These are phyloP conservation scores for Drosophila elegans DNA, from an alignment of 1,140 invertebrate species.

Conservation along the genomic window DNA sequence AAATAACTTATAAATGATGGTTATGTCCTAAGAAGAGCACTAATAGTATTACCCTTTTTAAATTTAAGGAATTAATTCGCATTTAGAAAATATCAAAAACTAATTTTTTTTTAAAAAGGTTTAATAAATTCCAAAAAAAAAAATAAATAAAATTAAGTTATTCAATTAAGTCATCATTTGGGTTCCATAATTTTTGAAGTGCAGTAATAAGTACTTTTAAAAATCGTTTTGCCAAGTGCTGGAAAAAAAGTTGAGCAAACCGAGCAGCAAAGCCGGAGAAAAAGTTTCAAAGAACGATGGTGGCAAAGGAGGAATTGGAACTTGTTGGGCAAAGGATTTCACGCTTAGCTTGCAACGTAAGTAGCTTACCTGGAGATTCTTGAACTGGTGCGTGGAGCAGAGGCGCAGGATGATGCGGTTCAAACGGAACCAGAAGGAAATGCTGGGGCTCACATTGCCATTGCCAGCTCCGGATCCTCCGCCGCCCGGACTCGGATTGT, in stretches of 20 bases:
- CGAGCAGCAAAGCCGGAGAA: constrained; percentile 33
- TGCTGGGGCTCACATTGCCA: constrained; percentile 69
- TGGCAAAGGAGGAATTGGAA: constrained; percentile 12
- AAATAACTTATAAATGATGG: too few relatives aligned
- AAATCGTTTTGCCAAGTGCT: constrained; percentile 10
- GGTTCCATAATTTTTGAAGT: too few relatives aligned
- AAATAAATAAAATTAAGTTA: too few relatives aligned
- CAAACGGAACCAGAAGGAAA: constrained; percentile 84
- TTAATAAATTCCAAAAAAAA: too few relatives aligned
- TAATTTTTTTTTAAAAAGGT: too few relatives aligned
- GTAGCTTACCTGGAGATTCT: constrained; percentile 88
- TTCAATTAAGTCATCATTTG: too few relatives aligned
- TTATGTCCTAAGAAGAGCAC: too few relatives aligned
- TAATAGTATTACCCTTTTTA: too few relatives aligned
- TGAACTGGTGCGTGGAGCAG: constrained; percentile 89
- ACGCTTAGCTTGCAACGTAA: constrained; percentile 51
- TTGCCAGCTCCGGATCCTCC: constrained; percentile 50
- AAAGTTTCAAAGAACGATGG: constrained; percentile 28
- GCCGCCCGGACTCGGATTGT: constrained; percentile 52
- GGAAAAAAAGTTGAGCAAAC: constrained; percentile 21
- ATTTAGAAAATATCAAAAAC: too few relatives aligned
- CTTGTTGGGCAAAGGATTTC: constrained; percentile 49
- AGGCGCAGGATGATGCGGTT: constrained; percentile 85
- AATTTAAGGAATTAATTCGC: too few relatives aligned
- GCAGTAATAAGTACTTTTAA: neutral